Evolutionary conservation across 1,140 invertebrate genomes (phyloP), one percentile per base, ranked within the genome.

Genomic region (Heliconius hermathena): DNA sequence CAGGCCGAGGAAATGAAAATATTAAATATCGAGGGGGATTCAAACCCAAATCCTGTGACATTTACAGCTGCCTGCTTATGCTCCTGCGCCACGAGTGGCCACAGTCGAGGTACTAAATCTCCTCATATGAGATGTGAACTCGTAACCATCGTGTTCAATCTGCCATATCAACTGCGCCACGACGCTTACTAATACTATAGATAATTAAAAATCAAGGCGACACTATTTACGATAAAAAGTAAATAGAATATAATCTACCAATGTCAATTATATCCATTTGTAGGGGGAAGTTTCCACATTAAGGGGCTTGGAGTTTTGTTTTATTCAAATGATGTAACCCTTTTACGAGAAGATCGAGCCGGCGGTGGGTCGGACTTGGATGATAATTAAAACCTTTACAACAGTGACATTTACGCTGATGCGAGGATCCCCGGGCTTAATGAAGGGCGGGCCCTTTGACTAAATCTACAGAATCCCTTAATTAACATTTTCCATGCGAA

Each of bases 371-470:
- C 90, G 85, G 78, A 75, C 72, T 74, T 81, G 83, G 74, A 83
- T 80, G 86, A 91, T 94, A 94, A 94, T 94, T 94, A 94, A 94
- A 93, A 91, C 84, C 88, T 93, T 85, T 81, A 81, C 84, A 81
- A 77, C 80, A 88, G 88, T 94, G 92, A 94, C 92, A 92, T 94
- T 94, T 90, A 94, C 89, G 89, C 89, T 93, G 91, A 93, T 92
- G 88, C 87, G 83, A 85, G 87, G 87, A 89, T 86, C 80, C 60
- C 86, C 86, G 77, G 82, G 79, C 85, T 90, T 92, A 92, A 93
- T 90, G 89, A 89, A 82, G 84, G 88, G 89, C 88, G 89, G 87
- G 83, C 86, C 78, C 89, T 92, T 92, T 93, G 90, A 89, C 87
- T 88, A 79, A 82, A 87, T 88, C 87, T 84, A 87, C 81, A 83